phyloP scores from a whole-genome alignment of 2,888 invertebrate species.

The Acleris cristana region DNA sequence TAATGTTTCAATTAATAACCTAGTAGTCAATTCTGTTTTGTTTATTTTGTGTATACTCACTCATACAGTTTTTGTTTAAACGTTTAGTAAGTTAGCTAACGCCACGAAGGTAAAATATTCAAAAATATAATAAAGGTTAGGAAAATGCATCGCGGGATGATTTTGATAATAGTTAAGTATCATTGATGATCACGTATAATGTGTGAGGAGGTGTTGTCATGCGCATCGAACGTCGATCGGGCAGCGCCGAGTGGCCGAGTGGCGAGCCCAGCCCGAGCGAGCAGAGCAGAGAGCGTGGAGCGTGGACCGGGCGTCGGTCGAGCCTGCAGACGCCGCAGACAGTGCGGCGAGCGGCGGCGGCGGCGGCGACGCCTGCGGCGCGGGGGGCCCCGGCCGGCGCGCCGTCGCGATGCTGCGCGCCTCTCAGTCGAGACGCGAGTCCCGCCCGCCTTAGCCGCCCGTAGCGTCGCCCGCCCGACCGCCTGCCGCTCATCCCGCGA shows the following conservation, averaged over 20 bases:
- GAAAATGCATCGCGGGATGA: too few species aligned
- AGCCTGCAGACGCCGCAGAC: slow-evolving; percentile 39
- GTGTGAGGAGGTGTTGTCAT: slow-evolving; percentile 14
- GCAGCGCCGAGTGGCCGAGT: slow-evolving; percentile 12
- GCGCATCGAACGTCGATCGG: slow-evolving; percentile 21
- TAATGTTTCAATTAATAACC: background rate
- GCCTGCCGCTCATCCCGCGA: slow-evolving; percentile 60
- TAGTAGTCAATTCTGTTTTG: background rate
- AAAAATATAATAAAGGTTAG: too few species aligned
- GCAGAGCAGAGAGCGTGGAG: slow-evolving; percentile 19
- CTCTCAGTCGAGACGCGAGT: slow-evolving; percentile 87
- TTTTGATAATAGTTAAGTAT: background rate
- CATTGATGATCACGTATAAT: slow-evolving; percentile 2
- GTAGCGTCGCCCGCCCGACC: slow-evolving; percentile 73
- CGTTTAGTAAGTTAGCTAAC: too few species aligned
- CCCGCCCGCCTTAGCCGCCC: slow-evolving; percentile 84
- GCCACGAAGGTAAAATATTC: too few species aligned
- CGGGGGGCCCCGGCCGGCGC: slow-evolving; percentile 77
- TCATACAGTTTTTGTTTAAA: too few species aligned
- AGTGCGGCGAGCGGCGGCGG: slow-evolving; percentile 47
- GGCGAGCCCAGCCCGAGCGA: slow-evolving; percentile 16
- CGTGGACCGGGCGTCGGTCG: slow-evolving; percentile 36
- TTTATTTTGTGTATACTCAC: too few species aligned
- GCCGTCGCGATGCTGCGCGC: slow-evolving; percentile 86
- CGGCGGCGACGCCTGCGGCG: slow-evolving; percentile 71